Evolutionary conservation across 2,888 invertebrate genomes (phyloP).

Genomic region (Gonocerus acuteangulatus): DNA sequence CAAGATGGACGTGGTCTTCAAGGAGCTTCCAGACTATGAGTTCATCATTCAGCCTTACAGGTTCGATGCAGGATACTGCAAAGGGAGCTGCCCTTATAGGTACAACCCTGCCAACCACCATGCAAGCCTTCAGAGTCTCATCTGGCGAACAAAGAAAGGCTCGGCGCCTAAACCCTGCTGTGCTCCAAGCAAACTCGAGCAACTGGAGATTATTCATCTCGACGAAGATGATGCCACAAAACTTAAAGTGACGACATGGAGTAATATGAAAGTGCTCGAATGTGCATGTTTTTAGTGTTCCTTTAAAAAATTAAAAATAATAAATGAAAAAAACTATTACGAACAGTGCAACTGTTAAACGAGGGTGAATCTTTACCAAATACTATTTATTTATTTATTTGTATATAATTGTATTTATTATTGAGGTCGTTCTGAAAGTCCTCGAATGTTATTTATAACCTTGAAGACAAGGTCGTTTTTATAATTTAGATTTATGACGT

Average conservation of each 20-base stretch:
- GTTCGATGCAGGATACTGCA: conserved; percentile 64
- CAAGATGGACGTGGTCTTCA: conserved; percentile 57
- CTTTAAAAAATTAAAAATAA: conserved; percentile 3
- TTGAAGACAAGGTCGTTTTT: too few species aligned
- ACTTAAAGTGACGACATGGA: conserved; percentile 59
- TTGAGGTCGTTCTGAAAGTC: background rate
- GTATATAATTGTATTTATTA: conserved; percentile 11
- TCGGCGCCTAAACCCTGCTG: conserved; percentile 58
- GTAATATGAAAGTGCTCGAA: conserved; percentile 61
- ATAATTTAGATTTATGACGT: too few species aligned
- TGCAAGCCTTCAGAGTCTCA: conserved; percentile 59
- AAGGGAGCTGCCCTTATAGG: conserved; percentile 54
- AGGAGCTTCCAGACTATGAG: conserved; percentile 54
- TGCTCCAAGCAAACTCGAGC: conserved; percentile 58
- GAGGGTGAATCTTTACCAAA: conserved; percentile 5
- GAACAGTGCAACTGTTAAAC: too few species aligned
- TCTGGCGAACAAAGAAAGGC: conserved; percentile 54
- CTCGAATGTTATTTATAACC: too few species aligned
- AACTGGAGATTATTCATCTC: conserved; percentile 57
- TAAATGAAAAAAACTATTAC: too few species aligned
- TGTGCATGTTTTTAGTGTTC: conserved; percentile 58
- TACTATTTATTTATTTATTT: conserved; percentile 22
- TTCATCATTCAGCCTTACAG: conserved; percentile 60
- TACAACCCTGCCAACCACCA: conserved; percentile 64
- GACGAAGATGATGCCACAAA: conserved; percentile 55